Percentiles rank a stretch among this genome's conserved stretches.
phyloP scores from a whole-genome alignment of 2,888 invertebrate species.

The Acrocera orbiculus region DNA sequence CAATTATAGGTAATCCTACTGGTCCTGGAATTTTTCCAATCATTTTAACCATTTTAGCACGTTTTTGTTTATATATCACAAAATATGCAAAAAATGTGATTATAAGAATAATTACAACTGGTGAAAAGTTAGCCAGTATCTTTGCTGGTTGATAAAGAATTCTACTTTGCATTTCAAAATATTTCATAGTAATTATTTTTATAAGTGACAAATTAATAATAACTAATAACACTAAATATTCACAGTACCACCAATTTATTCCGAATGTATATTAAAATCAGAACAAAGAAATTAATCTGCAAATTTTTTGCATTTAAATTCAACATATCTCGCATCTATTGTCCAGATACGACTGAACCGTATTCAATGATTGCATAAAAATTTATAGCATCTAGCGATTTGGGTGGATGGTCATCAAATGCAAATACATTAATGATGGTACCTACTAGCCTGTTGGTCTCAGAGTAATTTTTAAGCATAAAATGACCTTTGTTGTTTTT shows the following conservation, averaged over 20 bases:
- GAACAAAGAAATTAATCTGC: no score
- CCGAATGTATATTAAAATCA: no score
- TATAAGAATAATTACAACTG: constrained; percentile 22
- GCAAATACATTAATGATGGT: no score
- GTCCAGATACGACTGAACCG: constrained; percentile 25
- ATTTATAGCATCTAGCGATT: no score
- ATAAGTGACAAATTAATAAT: not conserved
- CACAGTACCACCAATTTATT: no score
- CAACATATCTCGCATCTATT: constrained; percentile 17
- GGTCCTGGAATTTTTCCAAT: constrained; percentile 42
- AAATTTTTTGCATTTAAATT: no score
- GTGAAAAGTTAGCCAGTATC: constrained; percentile 25
- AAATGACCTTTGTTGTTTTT: no score
- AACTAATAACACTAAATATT: no score
- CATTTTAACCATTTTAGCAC: constrained; percentile 30
- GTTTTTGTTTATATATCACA: constrained; percentile 23
- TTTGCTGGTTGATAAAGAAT: constrained; percentile 22
- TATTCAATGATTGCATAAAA: constrained; percentile 25
- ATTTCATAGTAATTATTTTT: constrained; percentile 17
- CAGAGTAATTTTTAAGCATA: no score
- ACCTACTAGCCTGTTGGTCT: no score
- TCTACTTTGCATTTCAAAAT: constrained; percentile 25
- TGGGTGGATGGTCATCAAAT: no score
- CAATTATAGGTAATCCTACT: constrained; percentile 38
- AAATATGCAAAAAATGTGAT: constrained; percentile 19